Evolutionary conservation across 23 tunicate species (phyloP), one percentile per base, ranked within the genome.

Genomic region (Corella eumyota): DNA sequence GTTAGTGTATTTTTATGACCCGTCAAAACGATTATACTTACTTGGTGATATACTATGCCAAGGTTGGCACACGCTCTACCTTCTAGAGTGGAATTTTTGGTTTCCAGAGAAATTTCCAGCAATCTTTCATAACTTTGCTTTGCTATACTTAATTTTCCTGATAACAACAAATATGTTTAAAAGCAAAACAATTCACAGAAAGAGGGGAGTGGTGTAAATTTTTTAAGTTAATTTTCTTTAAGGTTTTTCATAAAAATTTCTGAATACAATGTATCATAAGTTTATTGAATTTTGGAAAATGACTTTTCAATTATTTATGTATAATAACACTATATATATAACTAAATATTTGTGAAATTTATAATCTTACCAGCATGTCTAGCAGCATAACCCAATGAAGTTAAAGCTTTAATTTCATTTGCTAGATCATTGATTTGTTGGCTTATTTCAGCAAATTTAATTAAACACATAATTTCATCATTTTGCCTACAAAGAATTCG

Each of bases 11-110:
- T n/a, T n/a, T n/a, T n/a, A n/a, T n/a, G n/a, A n/a, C n/a, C n/a
- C n/a, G n/a, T n/a, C 60, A 54, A 54, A 33, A 23, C 54, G 29
- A 34, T 30, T 13, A 32, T 34, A 15, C 5, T 67, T 32, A 85
- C 95, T 80, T 86, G 95, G 51, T 86, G 85, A 45, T 86, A 65
- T 3, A 71, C 66, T 17, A 71, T 54, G 22, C 95, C 85, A 30
- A 86, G 77, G 60, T 77, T 61, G 46, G 85, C 76, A 45, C 75
- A 86, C 20, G 85, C 66, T 31, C 66, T 65, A 4, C 56, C 80
- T 60, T 86, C 85, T 30, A 77, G 45, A 23, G 71, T n/a, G 36
- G 60, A 67, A 60, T 86, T 64, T 3, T 55, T 26, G 44, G 54
- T 56, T 46, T 76, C 49, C 3, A 65, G 35, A 29, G 86, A 55